Base-by-base conservation (phyloP, 1,140 invertebrate genomes). In the Cotesia chilonis region DNA sequence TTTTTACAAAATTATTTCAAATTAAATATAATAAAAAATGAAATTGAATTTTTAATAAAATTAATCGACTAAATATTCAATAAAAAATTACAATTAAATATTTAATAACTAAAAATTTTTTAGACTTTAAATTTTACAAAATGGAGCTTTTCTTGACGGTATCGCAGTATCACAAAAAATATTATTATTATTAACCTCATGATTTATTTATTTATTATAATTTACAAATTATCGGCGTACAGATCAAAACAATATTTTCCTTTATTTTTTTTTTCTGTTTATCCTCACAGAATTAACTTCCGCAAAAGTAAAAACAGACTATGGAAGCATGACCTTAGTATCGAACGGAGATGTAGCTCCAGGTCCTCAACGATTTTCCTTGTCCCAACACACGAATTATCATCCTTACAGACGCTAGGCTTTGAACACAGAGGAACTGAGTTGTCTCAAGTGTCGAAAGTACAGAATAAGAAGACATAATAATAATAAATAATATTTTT, bases 291-390 rank as follows among this genome's bases (percentile, higher is more conserved):
- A 84, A 38, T 51, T 73, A 38, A 64, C 78, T 73, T 72, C 80
- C 35, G 79, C 80, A 74, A 85, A 85, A 80, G 77, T 84, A 76
- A 85, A 85, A 84, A 80, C 72, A 57, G 80, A 82, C 68, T 80
- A 77, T 68, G 83, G 82, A 73, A 82, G 78, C 71, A 75, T 82
- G 71, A 79, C 77, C 51, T 83, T 85, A 68, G 74, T 83, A 74
- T 75, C 81, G 36, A 85, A 82, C 67, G 82, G 81, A 73, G 84
- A 85, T 63, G 82, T 82, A 68, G 82, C 82, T 61, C 84, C 82
- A 64, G 84, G 84, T 83, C 84, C 84, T 61, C 84, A 85, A 80
- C 82, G 84, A 66, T 84, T 85, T 75, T 85, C 84, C 77, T 67
- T 85, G 64, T 80, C 79, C 73, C 83, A 84, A 74, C 83, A 85